Evolutionary conservation across 2,888 invertebrate species (phyloP), one percentile per base, ranked within the genome.

Genomic region (Asteroscopus sphinx): DNA sequence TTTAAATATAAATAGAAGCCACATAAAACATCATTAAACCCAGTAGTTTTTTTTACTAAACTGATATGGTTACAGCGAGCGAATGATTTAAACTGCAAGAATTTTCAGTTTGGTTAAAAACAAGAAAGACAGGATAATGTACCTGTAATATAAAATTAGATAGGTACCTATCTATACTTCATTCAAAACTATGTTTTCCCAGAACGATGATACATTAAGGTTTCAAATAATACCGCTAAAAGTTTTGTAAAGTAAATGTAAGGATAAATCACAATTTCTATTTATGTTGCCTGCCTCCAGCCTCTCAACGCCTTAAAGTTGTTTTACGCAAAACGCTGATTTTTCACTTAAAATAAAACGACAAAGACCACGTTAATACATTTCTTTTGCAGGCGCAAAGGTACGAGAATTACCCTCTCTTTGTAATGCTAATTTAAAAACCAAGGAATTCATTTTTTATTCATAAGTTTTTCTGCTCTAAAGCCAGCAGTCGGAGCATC

Each of bases 391-490:
- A 82, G 84, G 85, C 88, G 90, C 87, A 83, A 89, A 91, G 91
- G 91, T 92, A 92, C 88, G 91, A 82, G 87, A 93, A 93, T 93
- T 92, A 91, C 92, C 91, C 90, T 89, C 86, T 90, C 92, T 93
- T 92, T 93, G 93, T 92, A 85, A 93, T 93, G 93, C 92, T 92
- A 93, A 93, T 93, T 93, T 93, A 89, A 91, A 92, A 92, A 92
- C 93, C 91, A 91, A 91, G 92, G 92, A 91, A 91, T 93, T 93
- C 93, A 93, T 93, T 92, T 92, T 93, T 93, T 93, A 94, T 94
- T 94, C 93, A 93, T 93, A 93, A 93, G 92, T 92, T 93, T 93
- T 93, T 92, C 90, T 90, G 90, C 89, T 90, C 88, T 86, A 86
- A 89, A 91, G 90, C 89, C 86, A 87, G 86, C 91, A 90, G 90